Conservation (phyloP, 2,888 invertebrate species). For the Ligdia adustata region DNA sequence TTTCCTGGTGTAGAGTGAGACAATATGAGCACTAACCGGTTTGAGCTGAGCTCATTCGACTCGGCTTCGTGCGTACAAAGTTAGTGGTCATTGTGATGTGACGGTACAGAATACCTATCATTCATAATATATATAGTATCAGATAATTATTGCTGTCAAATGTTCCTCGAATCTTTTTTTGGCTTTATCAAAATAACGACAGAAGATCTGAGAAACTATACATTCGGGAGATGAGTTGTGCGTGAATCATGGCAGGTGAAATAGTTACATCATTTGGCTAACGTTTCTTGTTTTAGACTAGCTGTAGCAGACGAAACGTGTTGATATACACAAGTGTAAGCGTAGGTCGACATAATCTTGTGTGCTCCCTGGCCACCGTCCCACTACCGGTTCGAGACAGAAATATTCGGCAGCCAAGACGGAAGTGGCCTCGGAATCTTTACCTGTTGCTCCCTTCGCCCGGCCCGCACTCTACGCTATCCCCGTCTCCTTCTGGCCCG, state of each 20-base stretch:
- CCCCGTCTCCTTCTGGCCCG: constrained; percentile 65
- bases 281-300: constrained; percentile 39
- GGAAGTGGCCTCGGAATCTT: constrained; percentile 85
- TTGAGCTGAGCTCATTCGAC: constrained; percentile 70
- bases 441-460: constrained; percentile 84
- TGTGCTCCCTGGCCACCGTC: constrained; percentile 77
- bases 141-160: too few relatives aligned
- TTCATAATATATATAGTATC: too few relatives aligned
- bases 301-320: constrained; percentile 45
- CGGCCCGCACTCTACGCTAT: constrained; percentile 64
- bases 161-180: constrained; percentile 8
- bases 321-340: constrained; percentile 45
- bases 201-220: constrained; percentile 15
- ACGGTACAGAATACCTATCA: too few relatives aligned
- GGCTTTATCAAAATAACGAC: constrained; percentile 4
- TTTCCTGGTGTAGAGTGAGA: constrained; percentile 80
- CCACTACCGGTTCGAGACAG: constrained; percentile 84
- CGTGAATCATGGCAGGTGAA: constrained; percentile 34
- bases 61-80: constrained; percentile 51
- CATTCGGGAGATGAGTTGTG: constrained; percentile 17
- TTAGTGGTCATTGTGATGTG: constrained; percentile 49
- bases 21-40: constrained; percentile 79
- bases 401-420: constrained; percentile 84
- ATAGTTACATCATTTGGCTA: constrained; percentile 38
- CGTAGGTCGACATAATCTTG: constrained; percentile 58